Percentiles rank a stretch among this genome's conserved stretches.
These are phyloP conservation scores for Ochlodes sylvanus DNA, from an alignment of 2,888 invertebrate genomes.

Conservation along the genomic window DNA sequence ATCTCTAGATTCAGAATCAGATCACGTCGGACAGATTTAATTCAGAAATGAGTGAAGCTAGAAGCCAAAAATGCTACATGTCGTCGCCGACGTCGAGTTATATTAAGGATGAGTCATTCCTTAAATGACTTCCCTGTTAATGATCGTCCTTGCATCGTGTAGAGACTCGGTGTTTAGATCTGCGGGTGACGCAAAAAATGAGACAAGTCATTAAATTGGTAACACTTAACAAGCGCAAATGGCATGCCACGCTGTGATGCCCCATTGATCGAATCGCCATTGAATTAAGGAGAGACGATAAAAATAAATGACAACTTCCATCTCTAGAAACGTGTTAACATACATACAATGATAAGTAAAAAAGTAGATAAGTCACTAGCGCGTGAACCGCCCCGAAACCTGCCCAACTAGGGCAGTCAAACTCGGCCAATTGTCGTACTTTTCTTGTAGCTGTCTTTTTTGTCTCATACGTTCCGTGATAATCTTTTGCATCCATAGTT, in stretches of 20 bases:
- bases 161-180: neutral
- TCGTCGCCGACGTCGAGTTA: neutral
- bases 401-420: too few relatives aligned
- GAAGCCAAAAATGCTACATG: neutral
- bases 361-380: too few relatives aligned
- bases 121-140: conserved; percentile 22
- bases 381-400: too few relatives aligned
- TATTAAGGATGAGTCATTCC: conserved; percentile 4
- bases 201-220: conserved; percentile 44
- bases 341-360: too few relatives aligned
- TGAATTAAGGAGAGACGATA: conserved; percentile 60
- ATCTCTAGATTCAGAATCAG: neutral
- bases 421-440: too few relatives aligned
- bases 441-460: too few relatives aligned
- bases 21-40: neutral
- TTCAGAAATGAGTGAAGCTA: neutral
- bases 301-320: conserved; percentile 70
- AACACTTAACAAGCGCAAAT: conserved; percentile 55
- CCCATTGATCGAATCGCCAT: conserved; percentile 52
- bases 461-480: too few relatives aligned
- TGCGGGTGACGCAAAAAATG: neutral
- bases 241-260: conserved; percentile 58
- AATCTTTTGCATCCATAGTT: too few relatives aligned
- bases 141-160: neutral
- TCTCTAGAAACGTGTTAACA: conserved; percentile 53